Percentiles rank a stretch among this genome's conserved stretches.
Evolutionary conservation across 2,888 invertebrate species (phyloP).

Genomic region (Prosapia bicincta): DNA sequence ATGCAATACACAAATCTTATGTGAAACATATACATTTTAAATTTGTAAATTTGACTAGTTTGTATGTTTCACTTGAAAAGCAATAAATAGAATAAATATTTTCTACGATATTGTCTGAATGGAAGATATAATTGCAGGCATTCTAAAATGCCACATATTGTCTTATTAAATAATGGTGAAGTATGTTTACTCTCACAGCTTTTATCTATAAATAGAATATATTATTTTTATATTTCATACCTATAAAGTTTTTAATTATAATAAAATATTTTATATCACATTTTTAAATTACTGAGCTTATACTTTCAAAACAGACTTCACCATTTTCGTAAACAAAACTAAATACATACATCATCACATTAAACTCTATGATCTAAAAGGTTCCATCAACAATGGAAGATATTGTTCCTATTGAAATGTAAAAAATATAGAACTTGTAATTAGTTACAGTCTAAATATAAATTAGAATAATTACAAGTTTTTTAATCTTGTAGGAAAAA

Average conservation of each 20-base stretch:
- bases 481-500: neutral
- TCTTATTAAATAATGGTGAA: neutral
- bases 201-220: neutral
- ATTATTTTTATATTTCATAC: neutral
- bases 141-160: neutral
- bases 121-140: neutral
- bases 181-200: neutral
- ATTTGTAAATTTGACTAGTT: neutral
- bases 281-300: neutral
- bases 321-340: neutral
- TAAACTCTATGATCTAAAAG: neutral
- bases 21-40: neutral
- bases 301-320: neutral
- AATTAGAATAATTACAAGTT: too few species aligned
- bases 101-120: neutral
- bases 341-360: neutral
- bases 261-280: neutral
- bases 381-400: neutral
- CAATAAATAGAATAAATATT: neutral
- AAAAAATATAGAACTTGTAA: neutral
- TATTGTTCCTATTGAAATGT: neutral
- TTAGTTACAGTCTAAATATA: too few species aligned
- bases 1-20: neutral
- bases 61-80: neutral
- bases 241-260: neutral